A percentile compares a stretch with the other conserved stretches of the same genome.
phyloP scores from a whole-genome alignment of 1,140 invertebrate species.

The Magallana angulata region DNA sequence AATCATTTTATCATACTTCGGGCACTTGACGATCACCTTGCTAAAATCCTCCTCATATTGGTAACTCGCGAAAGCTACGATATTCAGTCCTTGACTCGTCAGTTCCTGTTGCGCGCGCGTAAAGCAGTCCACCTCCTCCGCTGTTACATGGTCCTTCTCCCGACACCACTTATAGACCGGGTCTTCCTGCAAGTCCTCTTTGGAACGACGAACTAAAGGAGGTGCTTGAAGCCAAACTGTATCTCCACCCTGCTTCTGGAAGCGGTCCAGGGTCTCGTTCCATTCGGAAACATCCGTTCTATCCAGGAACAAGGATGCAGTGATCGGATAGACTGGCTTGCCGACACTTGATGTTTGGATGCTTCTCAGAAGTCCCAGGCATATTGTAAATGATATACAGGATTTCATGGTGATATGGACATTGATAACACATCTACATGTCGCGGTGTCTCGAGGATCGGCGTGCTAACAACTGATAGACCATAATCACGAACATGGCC shows the following conservation, averaged over 20 bases:
- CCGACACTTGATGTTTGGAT: constrained; percentile 4
- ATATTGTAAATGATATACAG: neutral
- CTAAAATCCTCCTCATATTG: constrained; percentile 68
- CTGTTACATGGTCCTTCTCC: constrained; percentile 17
- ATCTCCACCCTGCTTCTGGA: constrained; percentile 62
- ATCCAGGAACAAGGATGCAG: constrained; percentile 65
- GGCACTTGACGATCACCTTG: constrained; percentile 65
- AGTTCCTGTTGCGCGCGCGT: constrained; percentile 63
- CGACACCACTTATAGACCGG: constrained; percentile 62
- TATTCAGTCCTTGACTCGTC: constrained; percentile 51
- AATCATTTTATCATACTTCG: constrained; percentile 62
- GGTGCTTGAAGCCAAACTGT: constrained; percentile 62
- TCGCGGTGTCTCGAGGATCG: no score
- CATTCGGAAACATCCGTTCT: constrained; percentile 63
- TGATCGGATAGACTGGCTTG: constrained; percentile 65
- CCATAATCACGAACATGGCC: no score
- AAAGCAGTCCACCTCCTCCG: constrained; percentile 57
- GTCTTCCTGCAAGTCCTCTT: constrained; percentile 57
- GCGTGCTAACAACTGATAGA: no score
- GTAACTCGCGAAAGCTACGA: constrained; percentile 61
- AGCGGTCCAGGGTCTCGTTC: constrained; percentile 57
- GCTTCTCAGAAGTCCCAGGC: neutral
- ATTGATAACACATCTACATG: neutral
- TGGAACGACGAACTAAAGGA: constrained; percentile 53
- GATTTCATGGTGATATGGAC: neutral